A percentile compares a stretch with the other conserved stretches of the same genome.
phyloP scores from a whole-genome alignment of 1,140 invertebrate genomes.

The Drosophila lacertosa region DNA sequence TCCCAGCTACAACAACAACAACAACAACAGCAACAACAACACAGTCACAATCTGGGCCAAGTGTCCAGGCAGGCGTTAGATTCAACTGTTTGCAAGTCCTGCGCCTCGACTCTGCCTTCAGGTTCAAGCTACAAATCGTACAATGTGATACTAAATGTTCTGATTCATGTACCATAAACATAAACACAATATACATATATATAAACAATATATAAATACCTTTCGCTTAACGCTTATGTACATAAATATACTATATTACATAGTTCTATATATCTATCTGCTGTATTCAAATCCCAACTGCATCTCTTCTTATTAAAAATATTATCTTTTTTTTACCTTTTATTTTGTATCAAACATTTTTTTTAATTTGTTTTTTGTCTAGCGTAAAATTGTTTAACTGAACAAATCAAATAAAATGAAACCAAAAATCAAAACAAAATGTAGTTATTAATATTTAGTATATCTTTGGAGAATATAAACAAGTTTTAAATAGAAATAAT shows the following conservation, averaged over 20 bases:
- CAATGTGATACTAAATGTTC: conserved; percentile 54
- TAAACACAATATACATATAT: conserved; percentile 29
- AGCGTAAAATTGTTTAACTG: conserved; percentile 24
- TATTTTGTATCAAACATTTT: conserved; percentile 1
- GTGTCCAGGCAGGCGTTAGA: conserved; percentile 34
- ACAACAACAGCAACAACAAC: conserved; percentile 20
- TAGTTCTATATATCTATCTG: conserved; percentile 31
- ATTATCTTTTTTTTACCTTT: not conserved
- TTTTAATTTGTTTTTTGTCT: not conserved
- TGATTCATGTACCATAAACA: conserved; percentile 24
- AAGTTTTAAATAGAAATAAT: too few relatives aligned
- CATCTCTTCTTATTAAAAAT: conserved; percentile 4
- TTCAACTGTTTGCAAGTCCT: not conserved
- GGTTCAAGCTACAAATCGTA: conserved; percentile 31
- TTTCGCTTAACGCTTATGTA: conserved; percentile 4
- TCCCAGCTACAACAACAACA: not conserved
- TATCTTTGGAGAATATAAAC: not conserved
- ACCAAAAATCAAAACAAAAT: conserved; percentile 20
- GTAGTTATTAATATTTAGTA: not conserved
- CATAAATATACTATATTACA: conserved; percentile 30
- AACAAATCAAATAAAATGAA: conserved; percentile 37
- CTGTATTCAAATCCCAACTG: conserved; percentile 30
- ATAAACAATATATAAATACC: not conserved
- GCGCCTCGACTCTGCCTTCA: not conserved
- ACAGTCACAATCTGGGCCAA: conserved; percentile 55